These are phyloP conservation scores for Mobula hypostoma DNA, from an alignment of 2,113 vertebrate genomes.

Conservation along the genomic window DNA sequence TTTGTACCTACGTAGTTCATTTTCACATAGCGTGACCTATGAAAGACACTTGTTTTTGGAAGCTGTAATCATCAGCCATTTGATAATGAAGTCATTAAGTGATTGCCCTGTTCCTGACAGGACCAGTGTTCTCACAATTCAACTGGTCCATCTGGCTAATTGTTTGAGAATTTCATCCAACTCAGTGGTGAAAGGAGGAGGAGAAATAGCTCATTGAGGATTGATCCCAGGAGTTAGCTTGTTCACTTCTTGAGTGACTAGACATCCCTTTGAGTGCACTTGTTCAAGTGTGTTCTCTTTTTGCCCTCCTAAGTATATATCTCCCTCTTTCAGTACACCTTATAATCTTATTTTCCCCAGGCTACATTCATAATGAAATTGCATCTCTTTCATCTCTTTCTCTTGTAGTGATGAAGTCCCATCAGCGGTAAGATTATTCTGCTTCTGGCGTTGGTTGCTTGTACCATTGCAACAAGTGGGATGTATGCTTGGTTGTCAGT, in stretches of 20 bases:
- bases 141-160: not conserved
- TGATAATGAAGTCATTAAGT: too few species aligned
- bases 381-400: not conserved
- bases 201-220: not conserved
- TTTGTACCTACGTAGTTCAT: too few species aligned
- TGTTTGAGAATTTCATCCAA: not conserved
- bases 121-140: not conserved
- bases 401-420: not conserved
- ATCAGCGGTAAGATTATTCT: not conserved
- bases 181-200: not conserved
- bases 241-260: not conserved
- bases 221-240: not conserved
- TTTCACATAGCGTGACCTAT: not conserved
- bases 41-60: too few species aligned
- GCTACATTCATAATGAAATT: conserved; percentile 8
- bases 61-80: too few species aligned
- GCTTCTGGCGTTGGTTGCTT: not conserved
- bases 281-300: not conserved
- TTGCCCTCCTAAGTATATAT: not conserved
- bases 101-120: too few species aligned
- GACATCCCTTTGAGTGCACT: not conserved
- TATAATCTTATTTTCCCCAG: not conserved
- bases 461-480: not conserved
- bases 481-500: too few species aligned
- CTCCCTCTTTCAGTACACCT: not conserved